Conservation (phyloP, 2,797 vertebrate species). For the Danio tinwini region DNA sequence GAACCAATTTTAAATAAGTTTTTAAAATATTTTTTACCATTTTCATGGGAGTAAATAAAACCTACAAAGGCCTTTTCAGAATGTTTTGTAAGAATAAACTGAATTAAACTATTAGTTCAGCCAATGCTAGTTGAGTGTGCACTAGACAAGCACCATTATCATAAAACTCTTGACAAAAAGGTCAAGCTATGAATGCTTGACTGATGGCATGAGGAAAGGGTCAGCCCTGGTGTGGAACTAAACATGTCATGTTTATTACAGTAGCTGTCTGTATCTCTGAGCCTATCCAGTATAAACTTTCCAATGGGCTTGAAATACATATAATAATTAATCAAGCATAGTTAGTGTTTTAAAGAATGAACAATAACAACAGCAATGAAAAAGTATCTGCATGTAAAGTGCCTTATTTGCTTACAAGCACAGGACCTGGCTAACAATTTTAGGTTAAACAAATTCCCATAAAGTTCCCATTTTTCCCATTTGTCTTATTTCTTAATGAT, state of each 20-base stretch:
- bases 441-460: too few species aligned
- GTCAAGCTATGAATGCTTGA: conserved; percentile 12
- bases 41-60: too few species aligned
- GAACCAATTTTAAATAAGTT: too few species aligned
- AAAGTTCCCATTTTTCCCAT: too few species aligned
- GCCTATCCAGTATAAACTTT: neutral
- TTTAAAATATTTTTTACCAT: too few species aligned
- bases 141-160: neutral
- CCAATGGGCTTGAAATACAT: neutral
- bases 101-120: neutral
- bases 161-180: neutral
- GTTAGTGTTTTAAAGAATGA: too few species aligned
- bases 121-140: neutral
- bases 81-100: neutral
- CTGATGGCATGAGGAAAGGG: neutral
- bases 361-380: neutral
- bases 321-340: neutral
- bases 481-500: too few species aligned
- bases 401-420: neutral
- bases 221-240: neutral
- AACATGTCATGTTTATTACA: neutral
- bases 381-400: too few species aligned
- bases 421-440: too few species aligned
- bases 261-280: neutral
- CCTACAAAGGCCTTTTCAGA: neutral